Base-by-base conservation (phyloP, 2,797 vertebrate species). In the Balearica regulorum region DNA sequence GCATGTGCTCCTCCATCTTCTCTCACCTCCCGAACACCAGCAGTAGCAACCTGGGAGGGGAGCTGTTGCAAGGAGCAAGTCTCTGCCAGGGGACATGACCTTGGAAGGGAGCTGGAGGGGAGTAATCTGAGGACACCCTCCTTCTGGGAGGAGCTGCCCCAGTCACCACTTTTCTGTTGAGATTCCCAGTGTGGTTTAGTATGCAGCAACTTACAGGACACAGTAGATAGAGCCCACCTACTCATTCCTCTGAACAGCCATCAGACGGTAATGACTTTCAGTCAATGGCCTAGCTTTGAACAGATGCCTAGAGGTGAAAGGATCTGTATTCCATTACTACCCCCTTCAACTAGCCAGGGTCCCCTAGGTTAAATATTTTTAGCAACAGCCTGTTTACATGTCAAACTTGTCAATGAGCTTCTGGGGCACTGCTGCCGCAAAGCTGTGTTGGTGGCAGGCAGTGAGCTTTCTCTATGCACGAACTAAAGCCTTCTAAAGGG, bases 341-440 rank as follows among this genome's bases (percentile, higher is more conserved):
- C 87, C 94, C 93, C 95, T 91, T 82, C 79, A 82, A 89, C 90
- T 76, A 87, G 58, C 77, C 61, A 46, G 94, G 83, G 82, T 95
- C 90, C 72, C 89, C n/a, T 35, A 95, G 94, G 95, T 96, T 97
- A 97, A 96, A 96, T 96, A 97, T 96, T 95, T 96, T 97, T 94
- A 96, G 95, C 91, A 95, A 89, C 95, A 93, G 92, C 96, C 96
- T 97, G 95, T 96, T 97, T 94, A 96, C 94, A 94, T 89, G 96
- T 96, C 96, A 96, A 89, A 94, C 83, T 95, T 92, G 94, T 95
- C 95, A 82, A 96, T 90, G 90, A 93, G 86, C 83, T 94, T 92
- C 93, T 93, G 92, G 80, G 93, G 81, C 83, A 76, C 44, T 64
- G 84, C 93, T 95, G 90, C 81, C 91, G 85, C 89, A 77, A 62